A percentile compares a stretch with the other conserved stretches of the same genome.
These are phyloP conservation scores for Scortum barcoo DNA, from an alignment of 2,113 vertebrate species.

Conservation along the genomic window DNA sequence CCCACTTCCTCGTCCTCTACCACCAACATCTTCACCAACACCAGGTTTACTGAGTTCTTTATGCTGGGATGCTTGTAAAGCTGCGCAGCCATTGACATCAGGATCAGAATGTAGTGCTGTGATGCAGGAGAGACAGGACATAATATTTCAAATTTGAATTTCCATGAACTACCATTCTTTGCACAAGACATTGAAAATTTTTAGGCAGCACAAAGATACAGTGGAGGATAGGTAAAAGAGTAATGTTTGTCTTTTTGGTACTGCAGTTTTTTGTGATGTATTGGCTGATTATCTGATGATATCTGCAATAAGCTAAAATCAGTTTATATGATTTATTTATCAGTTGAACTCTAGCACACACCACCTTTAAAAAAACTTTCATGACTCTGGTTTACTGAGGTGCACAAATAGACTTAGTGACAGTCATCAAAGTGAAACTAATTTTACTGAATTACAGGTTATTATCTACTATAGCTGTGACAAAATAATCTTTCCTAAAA, in stretches of 20 bases:
- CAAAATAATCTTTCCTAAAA: background rate
- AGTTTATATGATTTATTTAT: no score
- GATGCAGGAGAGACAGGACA: background rate
- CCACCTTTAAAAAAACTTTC: background rate
- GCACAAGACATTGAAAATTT: background rate
- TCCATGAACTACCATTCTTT: background rate
- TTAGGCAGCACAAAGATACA: background rate
- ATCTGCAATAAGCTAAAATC: no score
- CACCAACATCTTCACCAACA: slow-evolving; percentile 94
- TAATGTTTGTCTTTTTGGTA: background rate
- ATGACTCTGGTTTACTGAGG: background rate
- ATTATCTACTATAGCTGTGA: background rate
- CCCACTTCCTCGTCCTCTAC: slow-evolving; percentile 88
- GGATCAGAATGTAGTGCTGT: slow-evolving; percentile 93
- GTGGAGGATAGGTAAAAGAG: background rate
- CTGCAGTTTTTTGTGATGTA: background rate
- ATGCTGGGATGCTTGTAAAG: slow-evolving; percentile 97
- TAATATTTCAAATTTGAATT: background rate
- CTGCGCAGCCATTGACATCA: slow-evolving; percentile 91
- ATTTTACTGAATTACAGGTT: background rate
- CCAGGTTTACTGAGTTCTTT: slow-evolving; percentile 90
- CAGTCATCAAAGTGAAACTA: no score
- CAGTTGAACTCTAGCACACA: background rate
- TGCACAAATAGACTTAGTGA: background rate
- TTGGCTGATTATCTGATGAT: no score